Percentiles rank a stretch among this genome's conserved stretches.
These are phyloP conservation scores for Thunnus albacares DNA, from an alignment of 2,797 vertebrate genomes.

Conservation along the genomic window DNA sequence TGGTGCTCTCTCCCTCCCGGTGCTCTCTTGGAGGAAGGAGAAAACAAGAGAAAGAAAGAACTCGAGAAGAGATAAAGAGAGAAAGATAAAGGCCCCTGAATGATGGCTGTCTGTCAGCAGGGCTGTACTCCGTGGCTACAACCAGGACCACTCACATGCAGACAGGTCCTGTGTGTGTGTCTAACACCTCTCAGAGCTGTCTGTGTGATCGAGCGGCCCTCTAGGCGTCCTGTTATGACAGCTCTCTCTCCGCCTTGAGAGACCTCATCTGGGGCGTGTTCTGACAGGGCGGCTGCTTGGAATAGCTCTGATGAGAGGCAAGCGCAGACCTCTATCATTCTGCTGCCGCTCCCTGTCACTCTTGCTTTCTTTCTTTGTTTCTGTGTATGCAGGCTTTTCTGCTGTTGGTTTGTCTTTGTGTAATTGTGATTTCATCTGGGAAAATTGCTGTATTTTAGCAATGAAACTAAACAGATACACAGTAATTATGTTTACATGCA, in stretches of 20 bases:
- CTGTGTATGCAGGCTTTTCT: slow-evolving; percentile 10
- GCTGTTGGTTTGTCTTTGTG: slow-evolving; percentile 30
- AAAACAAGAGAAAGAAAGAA: slow-evolving; percentile 39
- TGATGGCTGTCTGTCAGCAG: slow-evolving; percentile 73
- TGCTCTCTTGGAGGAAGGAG: slow-evolving; percentile 46
- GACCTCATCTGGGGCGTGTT: slow-evolving; percentile 80
- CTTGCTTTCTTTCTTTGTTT: slow-evolving; percentile 61
- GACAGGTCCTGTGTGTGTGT: slow-evolving; percentile 63
- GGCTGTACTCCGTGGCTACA: slow-evolving; percentile 53
- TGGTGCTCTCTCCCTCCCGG: slow-evolving; percentile 56
- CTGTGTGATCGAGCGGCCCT: slow-evolving; percentile 73
- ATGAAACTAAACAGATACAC: not conserved
- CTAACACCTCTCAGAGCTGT: slow-evolving; percentile 76
- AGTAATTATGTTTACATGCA: not conserved
- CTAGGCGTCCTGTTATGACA: slow-evolving; percentile 81
- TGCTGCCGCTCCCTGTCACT: slow-evolving; percentile 74
- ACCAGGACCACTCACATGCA: slow-evolving; percentile 57
- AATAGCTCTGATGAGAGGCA: slow-evolving; percentile 78
- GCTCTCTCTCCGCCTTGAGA: slow-evolving; percentile 71
- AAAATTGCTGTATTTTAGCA: not conserved
- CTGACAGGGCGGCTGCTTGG: slow-evolving; percentile 76
- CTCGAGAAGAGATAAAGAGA: slow-evolving; percentile 32
- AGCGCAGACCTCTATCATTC: slow-evolving; percentile 68
- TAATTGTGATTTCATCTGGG: not conserved
- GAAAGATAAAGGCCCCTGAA: slow-evolving; percentile 62